A percentile compares a stretch with the other conserved stretches of the same genome.
Evolutionary conservation across 2,113 vertebrate genomes (phyloP).

Genomic region (Sporophila hypoxantha): DNA sequence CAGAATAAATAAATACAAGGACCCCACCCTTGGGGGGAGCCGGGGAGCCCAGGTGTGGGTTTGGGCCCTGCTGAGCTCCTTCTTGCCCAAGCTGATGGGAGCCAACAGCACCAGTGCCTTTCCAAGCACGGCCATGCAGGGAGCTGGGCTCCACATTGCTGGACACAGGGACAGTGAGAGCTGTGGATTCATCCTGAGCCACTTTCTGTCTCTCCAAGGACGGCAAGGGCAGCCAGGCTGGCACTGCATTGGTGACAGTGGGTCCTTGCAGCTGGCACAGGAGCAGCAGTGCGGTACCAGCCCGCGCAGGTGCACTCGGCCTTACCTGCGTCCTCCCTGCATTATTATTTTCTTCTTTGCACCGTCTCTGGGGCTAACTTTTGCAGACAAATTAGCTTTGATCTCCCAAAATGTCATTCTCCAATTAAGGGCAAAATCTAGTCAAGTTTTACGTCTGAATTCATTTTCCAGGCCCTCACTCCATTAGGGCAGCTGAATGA

Average conservation of each 20-base stretch:
- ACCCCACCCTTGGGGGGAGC: slow-evolving; percentile 31
- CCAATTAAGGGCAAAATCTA: slow-evolving; percentile 65
- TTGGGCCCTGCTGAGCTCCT: neutral
- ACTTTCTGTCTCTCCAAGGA: neutral
- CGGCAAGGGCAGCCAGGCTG: neutral
- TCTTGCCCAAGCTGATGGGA: accelerated
- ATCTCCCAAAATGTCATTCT: slow-evolving; percentile 65
- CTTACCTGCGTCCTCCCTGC: neutral
- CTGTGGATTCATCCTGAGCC: neutral
- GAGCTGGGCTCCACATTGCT: accelerated
- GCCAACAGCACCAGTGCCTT: neutral
- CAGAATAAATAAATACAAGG: slow-evolving; percentile 63
- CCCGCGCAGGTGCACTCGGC: neutral
- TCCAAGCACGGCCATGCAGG: accelerated
- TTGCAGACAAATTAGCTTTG: slow-evolving; percentile 65
- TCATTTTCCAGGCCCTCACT: slow-evolving; percentile 66
- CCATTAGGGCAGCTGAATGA: slow-evolving; percentile 63
- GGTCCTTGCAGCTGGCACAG: neutral
- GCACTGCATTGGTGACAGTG: accelerated
- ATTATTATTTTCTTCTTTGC: slow-evolving; percentile 39
- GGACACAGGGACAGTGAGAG: accelerated
- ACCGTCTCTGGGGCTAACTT: slow-evolving; percentile 50
- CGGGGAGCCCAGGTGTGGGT: neutral
- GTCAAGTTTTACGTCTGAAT: slow-evolving; percentile 67
- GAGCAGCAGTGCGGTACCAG: neutral